Conservation (phyloP, 2,113 vertebrate genomes). For the Neopipo cinnamomea region DNA sequence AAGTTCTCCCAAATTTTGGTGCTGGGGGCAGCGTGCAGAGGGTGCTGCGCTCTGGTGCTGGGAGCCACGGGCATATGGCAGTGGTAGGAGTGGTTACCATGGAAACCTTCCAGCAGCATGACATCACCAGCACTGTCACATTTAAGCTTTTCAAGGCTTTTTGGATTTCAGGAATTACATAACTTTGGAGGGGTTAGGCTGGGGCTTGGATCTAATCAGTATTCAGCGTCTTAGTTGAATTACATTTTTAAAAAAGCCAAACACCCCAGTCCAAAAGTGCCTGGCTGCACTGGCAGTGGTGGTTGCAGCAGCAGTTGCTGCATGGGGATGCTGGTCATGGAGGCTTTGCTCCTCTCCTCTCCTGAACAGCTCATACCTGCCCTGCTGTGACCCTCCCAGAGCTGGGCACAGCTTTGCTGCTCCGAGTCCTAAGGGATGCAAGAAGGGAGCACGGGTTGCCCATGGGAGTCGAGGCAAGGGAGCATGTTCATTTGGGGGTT, state of each 20-base stretch:
- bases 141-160: constrained; percentile 47
- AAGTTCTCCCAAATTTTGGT: background rate
- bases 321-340: accelerated
- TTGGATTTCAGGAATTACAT: constrained; percentile 48
- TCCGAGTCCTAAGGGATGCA: accelerated
- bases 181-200: constrained; percentile 9
- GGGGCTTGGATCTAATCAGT: constrained; percentile 31
- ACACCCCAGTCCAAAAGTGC: background rate
- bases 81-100: constrained; percentile 35
- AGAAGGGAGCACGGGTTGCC: background rate
- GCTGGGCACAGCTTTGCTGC: background rate
- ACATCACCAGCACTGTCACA: constrained; percentile 44
- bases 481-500: accelerated
- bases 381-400: background rate
- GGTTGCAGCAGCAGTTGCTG: background rate
- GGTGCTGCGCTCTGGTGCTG: background rate
- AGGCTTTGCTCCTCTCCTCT: background rate
- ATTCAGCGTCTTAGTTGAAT: constrained; percentile 13
- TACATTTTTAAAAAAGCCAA: background rate
- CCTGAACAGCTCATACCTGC: accelerated
- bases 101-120: constrained; percentile 51
- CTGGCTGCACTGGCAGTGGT: accelerated
- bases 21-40: background rate
- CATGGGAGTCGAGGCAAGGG: accelerated
- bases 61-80: background rate